These are phyloP conservation scores for Shinisaurus crocodilurus DNA, from an alignment of 2,113 vertebrate species.

Conservation along the genomic window DNA sequence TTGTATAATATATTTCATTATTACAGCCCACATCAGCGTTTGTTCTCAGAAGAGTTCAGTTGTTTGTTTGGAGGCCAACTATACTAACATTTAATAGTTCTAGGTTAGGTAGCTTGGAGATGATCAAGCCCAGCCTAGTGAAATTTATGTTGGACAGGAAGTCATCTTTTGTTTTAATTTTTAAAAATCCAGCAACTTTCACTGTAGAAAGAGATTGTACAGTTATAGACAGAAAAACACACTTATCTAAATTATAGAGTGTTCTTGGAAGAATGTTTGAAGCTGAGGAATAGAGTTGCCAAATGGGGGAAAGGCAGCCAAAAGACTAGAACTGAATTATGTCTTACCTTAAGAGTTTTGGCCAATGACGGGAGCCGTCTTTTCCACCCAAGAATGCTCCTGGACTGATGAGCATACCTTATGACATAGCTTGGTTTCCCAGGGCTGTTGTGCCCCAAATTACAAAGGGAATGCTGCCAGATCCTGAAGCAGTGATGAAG, in stretches of 20 bases:
- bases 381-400: not conserved
- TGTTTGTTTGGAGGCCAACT: conserved; percentile 22
- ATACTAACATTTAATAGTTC: not conserved
- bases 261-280: conserved; percentile 28
- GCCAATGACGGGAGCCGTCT: not conserved
- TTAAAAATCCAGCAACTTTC: not conserved
- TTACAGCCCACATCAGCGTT: conserved; percentile 16
- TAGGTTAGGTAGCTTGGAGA: conserved; percentile 42
- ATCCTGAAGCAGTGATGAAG: not conserved
- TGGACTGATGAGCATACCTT: not conserved
- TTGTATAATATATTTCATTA: conserved; percentile 37
- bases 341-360: not conserved
- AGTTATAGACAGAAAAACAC: not conserved
- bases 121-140: not conserved
- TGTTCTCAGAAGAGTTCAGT: conserved; percentile 40
- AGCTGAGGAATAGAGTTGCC: not conserved
- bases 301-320: not conserved
- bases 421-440: not conserved
- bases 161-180: conserved; percentile 11
- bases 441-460: not conserved
- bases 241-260: conserved; percentile 1
- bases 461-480: not conserved
- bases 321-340: not conserved
- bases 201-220: not conserved
- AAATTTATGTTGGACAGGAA: not conserved